phyloP scores from a whole-genome alignment of 2,888 invertebrate species.

The Liposcelis brunnea region DNA sequence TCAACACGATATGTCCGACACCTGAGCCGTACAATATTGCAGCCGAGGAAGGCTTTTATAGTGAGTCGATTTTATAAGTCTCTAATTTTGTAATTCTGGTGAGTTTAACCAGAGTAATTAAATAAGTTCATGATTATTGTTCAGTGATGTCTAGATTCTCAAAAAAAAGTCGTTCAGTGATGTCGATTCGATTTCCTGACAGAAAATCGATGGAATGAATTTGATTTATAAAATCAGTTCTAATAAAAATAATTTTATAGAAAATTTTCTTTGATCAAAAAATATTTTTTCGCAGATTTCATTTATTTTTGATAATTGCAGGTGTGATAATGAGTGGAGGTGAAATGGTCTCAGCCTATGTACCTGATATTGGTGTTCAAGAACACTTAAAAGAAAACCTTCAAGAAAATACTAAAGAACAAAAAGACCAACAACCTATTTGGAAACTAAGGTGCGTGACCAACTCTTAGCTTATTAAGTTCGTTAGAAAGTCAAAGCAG shows the following conservation, averaged over 20 bases:
- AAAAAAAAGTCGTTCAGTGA: too few relatives aligned
- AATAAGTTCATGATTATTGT: too few relatives aligned
- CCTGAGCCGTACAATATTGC: slow-evolving; percentile 27
- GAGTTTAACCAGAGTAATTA: slow-evolving; percentile 7
- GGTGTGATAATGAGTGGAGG: slow-evolving; percentile 30
- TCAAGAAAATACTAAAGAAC: too few relatives aligned
- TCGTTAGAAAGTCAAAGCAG: too few relatives aligned
- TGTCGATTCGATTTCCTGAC: too few relatives aligned
- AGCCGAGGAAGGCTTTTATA: slow-evolving; percentile 27
- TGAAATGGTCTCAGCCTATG: slow-evolving; percentile 27
- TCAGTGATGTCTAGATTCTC: too few relatives aligned
- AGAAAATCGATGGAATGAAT: too few relatives aligned
- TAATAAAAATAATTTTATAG: too few relatives aligned
- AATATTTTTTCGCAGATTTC: too few relatives aligned
- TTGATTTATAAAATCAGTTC: slow-evolving; percentile 4
- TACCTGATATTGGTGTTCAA: slow-evolving; percentile 28
- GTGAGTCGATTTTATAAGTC: slow-evolving; percentile 19
- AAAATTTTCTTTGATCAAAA: too few relatives aligned
- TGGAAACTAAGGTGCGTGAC: slow-evolving; percentile 26
- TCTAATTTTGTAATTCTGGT: neutral
- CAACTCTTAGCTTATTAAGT: too few relatives aligned
- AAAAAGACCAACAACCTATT: slow-evolving; percentile 23
- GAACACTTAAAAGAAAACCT: slow-evolving; percentile 26
- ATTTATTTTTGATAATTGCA: slow-evolving; percentile 18
- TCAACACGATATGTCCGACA: slow-evolving; percentile 28